Evolutionary conservation across 2,113 vertebrate genomes (phyloP), one percentile per base, ranked within the genome.

Genomic region (Tenrec ecaudatus): DNA sequence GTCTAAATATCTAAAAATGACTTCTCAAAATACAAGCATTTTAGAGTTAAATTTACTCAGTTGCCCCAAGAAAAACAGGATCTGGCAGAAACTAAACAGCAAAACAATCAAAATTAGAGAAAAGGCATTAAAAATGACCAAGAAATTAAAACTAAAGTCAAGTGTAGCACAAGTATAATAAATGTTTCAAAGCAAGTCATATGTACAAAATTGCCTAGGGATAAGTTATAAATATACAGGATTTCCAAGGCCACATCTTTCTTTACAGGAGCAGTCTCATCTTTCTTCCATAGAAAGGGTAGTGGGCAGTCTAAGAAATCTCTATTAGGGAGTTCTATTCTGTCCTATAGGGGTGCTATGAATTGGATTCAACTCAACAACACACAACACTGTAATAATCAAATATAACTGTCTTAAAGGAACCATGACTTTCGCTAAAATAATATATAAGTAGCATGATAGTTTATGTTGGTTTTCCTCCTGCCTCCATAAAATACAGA

Each of bases 51-150:
- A 91, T 89, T 89, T 94, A 94, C 1, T 93, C 78, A 93, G 77
- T 5, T 71, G 17, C 47, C 57, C 38, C 20, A 83, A 91, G 76
- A 69, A 92, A 93, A 80, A 80, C 17, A 89, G 60, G 62, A 94
- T 83, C 33, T 76, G 36, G 27, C 33, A 88, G 58, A 95, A 57
- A 92, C 16, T 73, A 82, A 89, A 4, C 29, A 94, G 60, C 22
- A 80, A 88, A 90, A 81, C 22, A 88, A 94, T 66, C 38, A 89
- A 40, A 85, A 71, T n/a, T 68, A 94, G 53, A 64, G 31, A 6
- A 91, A 89, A 91, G 11, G 22, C 40, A 95, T 88, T 92, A 88
- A 94, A 96, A 94, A 90, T 84, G 22, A 88, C 83, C 66, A 80
- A 91, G 90, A 68, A 94, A 91, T 31, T 86, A 20, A 91, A 89